Percentiles rank a stretch among this genome's conserved stretches.
phyloP scores from a whole-genome alignment of 2,113 vertebrate genomes.

The Dermatemys mawii region DNA sequence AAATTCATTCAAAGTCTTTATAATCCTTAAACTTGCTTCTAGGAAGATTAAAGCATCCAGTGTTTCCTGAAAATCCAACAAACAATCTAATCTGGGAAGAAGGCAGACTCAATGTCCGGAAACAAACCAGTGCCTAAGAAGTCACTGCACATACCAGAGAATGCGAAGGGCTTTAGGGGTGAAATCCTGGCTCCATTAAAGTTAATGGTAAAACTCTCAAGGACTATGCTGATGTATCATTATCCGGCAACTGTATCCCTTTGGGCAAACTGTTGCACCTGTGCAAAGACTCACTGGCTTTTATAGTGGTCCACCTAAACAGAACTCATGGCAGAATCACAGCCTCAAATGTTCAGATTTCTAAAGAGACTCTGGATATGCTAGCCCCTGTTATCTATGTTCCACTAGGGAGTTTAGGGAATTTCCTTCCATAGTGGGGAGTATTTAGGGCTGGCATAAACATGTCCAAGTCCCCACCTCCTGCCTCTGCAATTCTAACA shows the following conservation, averaged over 20 bases:
- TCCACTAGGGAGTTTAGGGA: background rate
- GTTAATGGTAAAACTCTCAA: background rate
- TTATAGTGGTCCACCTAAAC: accelerated
- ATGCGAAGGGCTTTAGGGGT: background rate
- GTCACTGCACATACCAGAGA: accelerated
- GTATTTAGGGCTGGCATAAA: background rate
- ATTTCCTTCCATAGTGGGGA: background rate
- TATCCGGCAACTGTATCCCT: accelerated
- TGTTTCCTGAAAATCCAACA: background rate
- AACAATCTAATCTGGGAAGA: background rate
- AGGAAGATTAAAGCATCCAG: background rate
- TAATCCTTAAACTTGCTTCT: slow-evolving; percentile 16
- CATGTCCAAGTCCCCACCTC: background rate
- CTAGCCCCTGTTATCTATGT: background rate
- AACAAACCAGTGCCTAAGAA: background rate
- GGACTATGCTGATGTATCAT: background rate
- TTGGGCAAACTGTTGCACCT: background rate
- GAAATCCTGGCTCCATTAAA: background rate
- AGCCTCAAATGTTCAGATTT: background rate
- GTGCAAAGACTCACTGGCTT: accelerated
- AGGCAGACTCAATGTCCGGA: background rate
- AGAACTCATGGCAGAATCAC: accelerated
- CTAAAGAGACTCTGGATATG: background rate
- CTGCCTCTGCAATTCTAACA: background rate
- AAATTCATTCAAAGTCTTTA: background rate